A percentile compares a stretch with the other conserved stretches of the same genome.
These are phyloP conservation scores for Leucoraja erinaceus DNA, from an alignment of 2,113 vertebrate genomes.

Conservation along the genomic window DNA sequence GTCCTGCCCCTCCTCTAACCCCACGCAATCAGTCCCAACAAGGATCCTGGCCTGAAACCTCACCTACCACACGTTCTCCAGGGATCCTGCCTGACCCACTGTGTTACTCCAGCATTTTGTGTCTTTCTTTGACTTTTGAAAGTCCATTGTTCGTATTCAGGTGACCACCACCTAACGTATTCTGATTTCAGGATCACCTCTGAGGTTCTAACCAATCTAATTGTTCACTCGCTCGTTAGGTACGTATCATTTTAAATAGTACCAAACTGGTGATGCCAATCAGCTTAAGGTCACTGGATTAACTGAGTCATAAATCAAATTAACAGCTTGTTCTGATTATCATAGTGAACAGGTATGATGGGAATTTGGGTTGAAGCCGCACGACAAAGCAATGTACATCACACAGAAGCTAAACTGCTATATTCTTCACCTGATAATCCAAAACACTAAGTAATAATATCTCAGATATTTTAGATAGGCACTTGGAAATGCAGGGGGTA, in stretches of 20 bases:
- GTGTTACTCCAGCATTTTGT: too few relatives aligned
- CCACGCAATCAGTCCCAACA: too few relatives aligned
- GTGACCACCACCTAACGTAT: not conserved
- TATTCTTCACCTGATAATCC: not conserved
- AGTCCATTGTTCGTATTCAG: not conserved
- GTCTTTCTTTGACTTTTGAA: too few relatives aligned
- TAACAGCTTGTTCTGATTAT: conserved; percentile 15
- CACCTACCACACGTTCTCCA: too few relatives aligned
- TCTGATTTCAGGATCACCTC: not conserved
- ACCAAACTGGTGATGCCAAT: too few relatives aligned
- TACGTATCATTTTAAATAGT: not conserved
- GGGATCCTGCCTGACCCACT: too few relatives aligned
- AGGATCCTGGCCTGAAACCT: too few relatives aligned
- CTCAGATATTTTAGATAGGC: too few relatives aligned
- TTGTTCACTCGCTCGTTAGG: not conserved
- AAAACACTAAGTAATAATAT: not conserved
- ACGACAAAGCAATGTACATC: not conserved
- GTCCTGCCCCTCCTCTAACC: too few relatives aligned
- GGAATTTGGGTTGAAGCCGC: not conserved
- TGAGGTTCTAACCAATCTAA: not conserved
- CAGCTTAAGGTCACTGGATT: not conserved
- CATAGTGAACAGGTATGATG: not conserved
- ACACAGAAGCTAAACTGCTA: not conserved
- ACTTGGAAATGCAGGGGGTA: too few relatives aligned
- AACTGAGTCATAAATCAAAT: not conserved